Conservation (phyloP, 2,113 vertebrate genomes). For the Percopsis transmontana region DNA sequence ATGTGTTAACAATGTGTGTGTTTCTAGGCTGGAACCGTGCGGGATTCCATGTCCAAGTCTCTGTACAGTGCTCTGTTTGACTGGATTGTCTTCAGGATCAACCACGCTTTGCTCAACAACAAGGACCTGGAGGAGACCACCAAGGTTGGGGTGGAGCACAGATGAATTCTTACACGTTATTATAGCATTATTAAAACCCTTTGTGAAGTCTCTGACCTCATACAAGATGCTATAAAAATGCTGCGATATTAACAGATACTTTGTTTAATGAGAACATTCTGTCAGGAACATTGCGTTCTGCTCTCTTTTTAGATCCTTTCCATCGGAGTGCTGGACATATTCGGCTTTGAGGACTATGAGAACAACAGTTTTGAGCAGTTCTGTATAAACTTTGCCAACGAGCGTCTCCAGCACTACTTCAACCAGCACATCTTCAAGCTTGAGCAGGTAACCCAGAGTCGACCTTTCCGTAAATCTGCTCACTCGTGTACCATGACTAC, state of each 20-base stretch:
- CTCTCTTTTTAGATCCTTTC: constrained; percentile 86
- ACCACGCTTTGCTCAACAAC: constrained; percentile 94
- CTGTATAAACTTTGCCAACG: constrained; percentile 99
- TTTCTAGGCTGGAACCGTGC: constrained; percentile 88
- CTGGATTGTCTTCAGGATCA: constrained; percentile 99
- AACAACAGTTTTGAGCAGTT: constrained; percentile 99
- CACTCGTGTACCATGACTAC: background rate
- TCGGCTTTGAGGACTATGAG: constrained; percentile 98
- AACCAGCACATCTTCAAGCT: constrained; percentile 99
- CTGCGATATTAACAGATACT: background rate
- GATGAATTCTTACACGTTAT: background rate
- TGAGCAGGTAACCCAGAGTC: constrained; percentile 83
- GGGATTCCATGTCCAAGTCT: constrained; percentile 98
- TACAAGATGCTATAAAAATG: background rate
- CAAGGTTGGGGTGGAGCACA: constrained; percentile 76
- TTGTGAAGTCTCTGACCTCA: background rate
- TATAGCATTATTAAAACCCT: background rate
- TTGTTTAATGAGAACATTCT: too few relatives aligned
- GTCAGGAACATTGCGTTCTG: too few relatives aligned
- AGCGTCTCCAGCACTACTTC: constrained; percentile 98
- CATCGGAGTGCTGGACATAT: constrained; percentile 97
- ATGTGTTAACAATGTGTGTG: background rate
- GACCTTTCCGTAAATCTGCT: background rate
- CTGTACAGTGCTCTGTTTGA: constrained; percentile 96
- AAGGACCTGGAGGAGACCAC: constrained; percentile 89